Percentiles rank a stretch among this genome's conserved stretches.
phyloP scores from a whole-genome alignment of 2,888 invertebrate genomes.

The Syrista parreyssii region DNA sequence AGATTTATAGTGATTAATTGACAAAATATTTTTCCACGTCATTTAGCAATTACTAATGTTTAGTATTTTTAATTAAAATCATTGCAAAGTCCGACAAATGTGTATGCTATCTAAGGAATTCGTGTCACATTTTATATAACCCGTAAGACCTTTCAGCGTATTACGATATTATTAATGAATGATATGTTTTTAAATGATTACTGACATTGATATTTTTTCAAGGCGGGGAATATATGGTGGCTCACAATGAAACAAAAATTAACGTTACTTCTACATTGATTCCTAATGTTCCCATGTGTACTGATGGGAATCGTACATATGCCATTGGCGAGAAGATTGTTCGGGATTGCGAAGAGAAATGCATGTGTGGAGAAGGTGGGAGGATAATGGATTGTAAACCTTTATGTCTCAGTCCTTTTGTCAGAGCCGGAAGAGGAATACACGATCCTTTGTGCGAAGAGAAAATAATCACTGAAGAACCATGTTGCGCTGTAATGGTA shows the following conservation, averaged over 20 bases:
- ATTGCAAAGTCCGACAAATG: background rate
- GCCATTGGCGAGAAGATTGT: conserved; percentile 77
- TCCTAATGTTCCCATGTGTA: conserved; percentile 42
- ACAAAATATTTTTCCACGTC: background rate
- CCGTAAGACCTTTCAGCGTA: background rate
- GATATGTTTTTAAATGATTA: background rate
- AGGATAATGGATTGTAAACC: conserved; percentile 77
- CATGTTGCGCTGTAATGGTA: conserved; percentile 77
- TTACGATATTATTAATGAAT: background rate
- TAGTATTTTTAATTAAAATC: background rate
- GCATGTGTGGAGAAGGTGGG: conserved; percentile 77
- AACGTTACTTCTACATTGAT: conserved; percentile 37
- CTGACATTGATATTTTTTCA: background rate
- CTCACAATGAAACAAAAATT: conserved; percentile 45
- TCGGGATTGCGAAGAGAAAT: conserved; percentile 81
- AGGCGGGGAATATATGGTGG: conserved; percentile 56
- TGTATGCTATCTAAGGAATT: too few species aligned
- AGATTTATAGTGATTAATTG: background rate
- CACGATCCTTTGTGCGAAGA: conserved; percentile 81
- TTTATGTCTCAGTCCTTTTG: conserved; percentile 75
- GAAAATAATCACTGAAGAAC: conserved; percentile 76
- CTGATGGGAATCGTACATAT: conserved; percentile 67
- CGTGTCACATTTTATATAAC: background rate
- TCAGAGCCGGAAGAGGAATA: conserved; percentile 75
- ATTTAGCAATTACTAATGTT: background rate